Evolutionary conservation across 2,888 invertebrate genomes (phyloP), one percentile per base, ranked within the genome.

Genomic region (Malthinus seriepunctatus): DNA sequence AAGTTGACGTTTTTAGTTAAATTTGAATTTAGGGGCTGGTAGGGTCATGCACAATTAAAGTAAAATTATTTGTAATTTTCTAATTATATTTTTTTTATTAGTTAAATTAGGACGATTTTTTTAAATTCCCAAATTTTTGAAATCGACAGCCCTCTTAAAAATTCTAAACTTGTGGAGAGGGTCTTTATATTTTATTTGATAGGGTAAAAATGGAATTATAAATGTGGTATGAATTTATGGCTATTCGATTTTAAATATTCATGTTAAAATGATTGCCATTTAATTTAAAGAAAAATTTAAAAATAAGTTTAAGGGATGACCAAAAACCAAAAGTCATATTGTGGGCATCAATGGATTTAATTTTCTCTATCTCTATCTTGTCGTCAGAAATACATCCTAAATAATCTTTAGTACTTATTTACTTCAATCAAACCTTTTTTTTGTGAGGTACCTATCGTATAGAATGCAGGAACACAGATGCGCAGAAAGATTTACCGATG

Each of bases 141-240:
- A 9, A 35, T 9, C 9, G 9, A 6, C 35, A 10, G 1, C 10
- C 7, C 7, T 33, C 10, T 35, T 35, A 10, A 35, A 35, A 6
- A 9, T 10, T 39, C n/a, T 38, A 51, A 8, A 51, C 32, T 32
- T 51, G n/a, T n/a, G n/a, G 32, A 39, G 32, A 35, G 5, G 8
- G 4, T 42, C 11, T 11, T 5, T 9, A 10, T 7, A 12, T 35
- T 49, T 49, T 48, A 47, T 1, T 35, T 4, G 8, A 35, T 11
- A 33, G 7, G 14, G 35, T 12, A 39, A 9, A 52, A 45, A 52
- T 52, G 38, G 52, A 52, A 52, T 52, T 37, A 52, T 46, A 52
- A 52, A 52, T 52, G 46, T 37, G 46, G n/a, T 10, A 11, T 35
- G 37, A 46, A 52, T 52, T 46, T 52, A 8, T 47, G 10, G 46